phyloP scores from a whole-genome alignment of 2,113 vertebrate species.

The Chaetodon trifascialis region DNA sequence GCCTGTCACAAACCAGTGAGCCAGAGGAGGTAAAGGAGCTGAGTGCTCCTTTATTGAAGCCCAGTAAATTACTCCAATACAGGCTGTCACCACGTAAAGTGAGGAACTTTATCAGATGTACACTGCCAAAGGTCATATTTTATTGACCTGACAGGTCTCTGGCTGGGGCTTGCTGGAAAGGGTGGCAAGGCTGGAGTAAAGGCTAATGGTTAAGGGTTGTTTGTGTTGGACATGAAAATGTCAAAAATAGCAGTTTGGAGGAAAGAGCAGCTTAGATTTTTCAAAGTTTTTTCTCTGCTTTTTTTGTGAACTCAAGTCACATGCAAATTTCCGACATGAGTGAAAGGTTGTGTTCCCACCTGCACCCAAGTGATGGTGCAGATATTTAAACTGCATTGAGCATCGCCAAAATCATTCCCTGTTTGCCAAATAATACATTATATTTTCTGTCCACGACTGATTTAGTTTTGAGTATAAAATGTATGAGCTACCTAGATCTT shows the following conservation, averaged over 20 bases:
- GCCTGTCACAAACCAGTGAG: slow-evolving; percentile 74
- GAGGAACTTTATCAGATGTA: slow-evolving; percentile 80
- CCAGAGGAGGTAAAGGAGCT: slow-evolving; percentile 61
- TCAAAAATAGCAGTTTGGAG: slow-evolving; percentile 32
- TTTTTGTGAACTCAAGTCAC: slow-evolving; percentile 7
- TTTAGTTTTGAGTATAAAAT: neutral
- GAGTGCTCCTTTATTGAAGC: slow-evolving; percentile 75
- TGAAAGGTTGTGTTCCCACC: neutral
- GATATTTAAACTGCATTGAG: neutral
- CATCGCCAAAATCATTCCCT: neutral
- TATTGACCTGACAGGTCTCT: slow-evolving; percentile 71
- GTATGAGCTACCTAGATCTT: neutral
- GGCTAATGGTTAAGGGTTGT: slow-evolving; percentile 49
- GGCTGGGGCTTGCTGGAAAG: slow-evolving; percentile 48
- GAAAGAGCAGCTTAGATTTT: slow-evolving; percentile 2
- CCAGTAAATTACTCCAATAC: slow-evolving; percentile 72
- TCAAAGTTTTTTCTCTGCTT: neutral
- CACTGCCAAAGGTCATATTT: slow-evolving; percentile 77
- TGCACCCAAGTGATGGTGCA: neutral
- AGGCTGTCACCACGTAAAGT: slow-evolving; percentile 67
- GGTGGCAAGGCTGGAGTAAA: slow-evolving; percentile 39
- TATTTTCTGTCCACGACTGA: neutral
- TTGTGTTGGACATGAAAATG: slow-evolving; percentile 62
- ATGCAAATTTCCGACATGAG: neutral
- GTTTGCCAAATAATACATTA: neutral